Base-by-base conservation (phyloP, 2,888 invertebrate genomes). In the Cataglyphis rosenhaueri region DNA sequence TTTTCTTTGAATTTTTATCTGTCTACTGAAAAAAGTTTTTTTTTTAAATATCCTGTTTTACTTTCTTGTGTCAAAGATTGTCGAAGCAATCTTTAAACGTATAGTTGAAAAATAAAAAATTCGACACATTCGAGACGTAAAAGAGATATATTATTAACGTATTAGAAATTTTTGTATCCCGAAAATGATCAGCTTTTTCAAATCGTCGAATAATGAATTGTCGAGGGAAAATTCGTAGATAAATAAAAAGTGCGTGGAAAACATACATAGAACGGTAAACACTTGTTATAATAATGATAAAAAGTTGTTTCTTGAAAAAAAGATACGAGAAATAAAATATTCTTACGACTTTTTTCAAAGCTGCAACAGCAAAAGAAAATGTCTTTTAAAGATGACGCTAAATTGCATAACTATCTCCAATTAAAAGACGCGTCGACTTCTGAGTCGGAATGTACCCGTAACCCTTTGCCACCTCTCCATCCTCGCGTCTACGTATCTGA, bases 391-490 rank as follows among this genome's bases (percentile, higher is more conserved):
- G 25, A 32, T 44, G 15, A 4, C 25, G 55, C n/a, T 15, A 68
- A 57, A 44, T 38, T 66, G 41, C n/a, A 61, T 2, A 68, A 6
- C 48, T 6, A 52, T 9, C n/a, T 38, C 10, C 38, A 73, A 81
- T 61, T 68, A 81, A 29, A 81, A 29, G 25, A 38, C 25, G 8
- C 15, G 48, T 21, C 57, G 29, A 81, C 87, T 86, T 84, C 85
- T 83, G 84, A 70, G 44, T 8, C 55, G 59, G 85, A 85, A 79
- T 85, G 87, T 88, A 88, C 87, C 55, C 38, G 57, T 82, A 83
- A 81, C 84, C 83, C 68, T 81, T 70, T 89, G 65, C 88, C 85
- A 93, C 85, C 86, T 89, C 91, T 52, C 6, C 15, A 8, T 8
- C 84, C 57, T 70, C 64, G 70, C 38, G 74, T 85, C 85, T 81